Evolutionary conservation across 2,113 vertebrate species (phyloP), one percentile per base, ranked within the genome.

Genomic region (Lota lota): DNA sequence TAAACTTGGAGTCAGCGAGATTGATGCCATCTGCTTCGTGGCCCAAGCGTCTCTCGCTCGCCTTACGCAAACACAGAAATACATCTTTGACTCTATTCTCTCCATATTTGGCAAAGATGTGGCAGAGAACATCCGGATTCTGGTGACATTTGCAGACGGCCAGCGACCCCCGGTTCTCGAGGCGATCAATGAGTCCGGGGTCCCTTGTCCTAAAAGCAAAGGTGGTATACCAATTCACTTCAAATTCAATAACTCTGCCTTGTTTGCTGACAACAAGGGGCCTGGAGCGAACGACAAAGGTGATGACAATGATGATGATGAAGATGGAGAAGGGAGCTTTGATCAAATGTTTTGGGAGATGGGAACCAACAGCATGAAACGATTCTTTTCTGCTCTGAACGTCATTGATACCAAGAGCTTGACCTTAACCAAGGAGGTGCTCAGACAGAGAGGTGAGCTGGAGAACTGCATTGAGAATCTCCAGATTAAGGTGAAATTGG

Each of bases 231-330:
- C 80, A 0, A 12, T 77, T 71, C 69, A 84, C 68, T 87, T 88
- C 66, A 88, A 87, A 47, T 89, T 89, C 69, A 89, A 89, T 16
- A 88, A 89, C 6, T 88, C 80, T 24, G 80, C 69, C 0, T 22
- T 86, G 57, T 87, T 80, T 69, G 75, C 28, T 28, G 28, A 28
- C 28, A 28, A 28, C 28, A 28, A 28, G 28, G 4, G 2, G 7
- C 4, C 28, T 33, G 28, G 28, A 5, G 28, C 79, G 7, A 0
- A 69, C 18, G 75, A 83, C 22, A 68, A 22, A 47, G 40, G 16
- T 33, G 61, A 4, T 50, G 63, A 51, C 21, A 36, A 64, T 4
- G 63, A 47, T 36, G 28, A 33, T 33, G 62, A 63, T 47, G 62
- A 20, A 2, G 40, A 16, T 5, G 61, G 12, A 4, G 64, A 58